Conservation (phyloP, 1,140 invertebrate species). For the Lepidurus couesii region DNA sequence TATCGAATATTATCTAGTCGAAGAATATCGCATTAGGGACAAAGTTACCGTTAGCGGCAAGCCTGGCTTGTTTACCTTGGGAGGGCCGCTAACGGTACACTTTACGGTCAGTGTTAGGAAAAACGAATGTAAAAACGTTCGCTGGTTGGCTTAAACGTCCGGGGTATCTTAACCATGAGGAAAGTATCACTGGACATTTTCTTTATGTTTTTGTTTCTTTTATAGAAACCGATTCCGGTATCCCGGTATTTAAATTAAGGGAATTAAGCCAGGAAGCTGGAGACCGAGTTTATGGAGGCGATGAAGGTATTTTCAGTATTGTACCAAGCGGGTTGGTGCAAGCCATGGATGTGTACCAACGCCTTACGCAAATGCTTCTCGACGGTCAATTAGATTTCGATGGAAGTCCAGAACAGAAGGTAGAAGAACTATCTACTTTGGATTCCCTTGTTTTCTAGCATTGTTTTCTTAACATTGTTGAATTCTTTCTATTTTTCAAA, state of each 20-base stretch:
- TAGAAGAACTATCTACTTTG: not conserved
- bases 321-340: conserved; percentile 47
- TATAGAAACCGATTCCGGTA: conserved; percentile 51
- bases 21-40: too few species aligned
- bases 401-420: conserved; percentile 33
- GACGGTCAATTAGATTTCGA: conserved; percentile 34
- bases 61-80: too few species aligned
- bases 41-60: too few species aligned
- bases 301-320: conserved; percentile 68
- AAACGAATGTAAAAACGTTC: too few species aligned
- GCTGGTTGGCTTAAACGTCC: too few species aligned
- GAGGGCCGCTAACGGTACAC: too few species aligned
- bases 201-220: not conserved
- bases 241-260: conserved; percentile 58
- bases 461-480: not conserved
- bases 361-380: conserved; percentile 24
- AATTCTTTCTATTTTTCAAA: not conserved
- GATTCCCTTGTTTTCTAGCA: conserved; percentile 25
- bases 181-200: too few species aligned
- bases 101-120: too few species aligned
- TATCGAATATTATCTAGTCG: too few species aligned
- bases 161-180: too few species aligned
- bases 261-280: conserved; percentile 60
- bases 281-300: conserved; percentile 65
- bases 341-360: not conserved